Evolutionary conservation across 2,113 vertebrate genomes (phyloP).

Genomic region (Rousettus leschenaultii): DNA sequence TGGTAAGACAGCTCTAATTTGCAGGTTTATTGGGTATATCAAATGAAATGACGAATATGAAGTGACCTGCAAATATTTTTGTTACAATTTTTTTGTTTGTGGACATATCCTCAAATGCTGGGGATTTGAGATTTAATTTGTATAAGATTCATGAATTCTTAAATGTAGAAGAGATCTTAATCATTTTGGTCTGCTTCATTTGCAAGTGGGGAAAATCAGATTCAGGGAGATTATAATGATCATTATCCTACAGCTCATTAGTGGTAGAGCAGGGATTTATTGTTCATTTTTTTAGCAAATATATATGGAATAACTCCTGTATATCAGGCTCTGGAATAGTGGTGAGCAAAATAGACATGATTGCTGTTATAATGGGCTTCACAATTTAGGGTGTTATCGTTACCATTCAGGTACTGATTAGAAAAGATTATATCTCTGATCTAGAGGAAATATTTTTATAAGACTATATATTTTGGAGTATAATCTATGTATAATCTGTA

Average conservation of each 20-base stretch:
- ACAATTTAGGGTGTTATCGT: background rate
- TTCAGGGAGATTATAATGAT: background rate
- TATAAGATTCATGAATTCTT: background rate
- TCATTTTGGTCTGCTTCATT: background rate
- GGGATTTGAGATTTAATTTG: conserved; percentile 23
- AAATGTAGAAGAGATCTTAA: background rate
- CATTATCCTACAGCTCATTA: background rate
- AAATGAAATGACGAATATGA: conserved; percentile 34
- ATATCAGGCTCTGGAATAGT: background rate
- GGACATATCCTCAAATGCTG: background rate
- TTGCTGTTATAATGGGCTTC: background rate
- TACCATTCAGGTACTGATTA: background rate
- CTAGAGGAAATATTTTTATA: conserved; percentile 29
- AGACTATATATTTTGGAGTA: conserved; percentile 8
- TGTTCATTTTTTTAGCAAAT: background rate
- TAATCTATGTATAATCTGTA: background rate
- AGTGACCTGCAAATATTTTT: conserved; percentile 10
- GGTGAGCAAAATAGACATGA: background rate
- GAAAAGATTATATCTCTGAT: background rate
- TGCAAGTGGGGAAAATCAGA: conserved; percentile 9
- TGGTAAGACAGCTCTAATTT: conserved; percentile 1
- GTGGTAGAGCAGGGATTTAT: background rate
- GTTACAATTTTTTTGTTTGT: background rate
- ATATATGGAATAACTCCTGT: background rate
- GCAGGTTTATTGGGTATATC: background rate